Percentiles rank a stretch among this genome's conserved stretches.
phyloP scores from a whole-genome alignment of 2,113 vertebrate genomes.

The Gnathonemus echidnorhynchus region DNA sequence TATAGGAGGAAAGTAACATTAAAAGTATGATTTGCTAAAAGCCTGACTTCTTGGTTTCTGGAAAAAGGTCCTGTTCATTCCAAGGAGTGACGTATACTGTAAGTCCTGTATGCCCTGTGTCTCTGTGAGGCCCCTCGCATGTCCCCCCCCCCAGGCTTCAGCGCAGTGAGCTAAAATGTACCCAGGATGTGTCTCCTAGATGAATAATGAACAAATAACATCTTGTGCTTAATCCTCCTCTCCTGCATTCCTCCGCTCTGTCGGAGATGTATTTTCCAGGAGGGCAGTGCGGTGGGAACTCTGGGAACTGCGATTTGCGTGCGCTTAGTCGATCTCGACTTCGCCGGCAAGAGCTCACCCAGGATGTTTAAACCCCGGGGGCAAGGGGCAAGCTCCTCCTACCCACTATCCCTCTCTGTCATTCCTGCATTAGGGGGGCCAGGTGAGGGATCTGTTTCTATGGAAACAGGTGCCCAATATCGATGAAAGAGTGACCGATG shows the following conservation, averaged over 20 bases:
- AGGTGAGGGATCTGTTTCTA: neutral
- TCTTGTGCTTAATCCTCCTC: neutral
- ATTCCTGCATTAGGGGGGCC: neutral
- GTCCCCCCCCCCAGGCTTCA: too few species aligned
- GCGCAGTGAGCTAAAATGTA: neutral
- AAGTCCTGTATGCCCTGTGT: neutral
- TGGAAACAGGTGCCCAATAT: neutral
- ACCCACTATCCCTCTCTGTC: neutral
- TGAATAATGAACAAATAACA: neutral
- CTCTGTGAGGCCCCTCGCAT: neutral
- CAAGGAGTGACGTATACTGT: neutral
- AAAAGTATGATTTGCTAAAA: neutral
- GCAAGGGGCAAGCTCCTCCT: neutral
- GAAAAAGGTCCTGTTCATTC: neutral
- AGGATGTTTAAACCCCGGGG: too few species aligned
- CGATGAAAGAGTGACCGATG: neutral
- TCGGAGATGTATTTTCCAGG: conserved; percentile 7
- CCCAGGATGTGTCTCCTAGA: neutral
- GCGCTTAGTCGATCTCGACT: neutral
- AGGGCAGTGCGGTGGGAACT: neutral
- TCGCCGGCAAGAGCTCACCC: neutral
- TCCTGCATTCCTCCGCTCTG: neutral
- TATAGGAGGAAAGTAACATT: neutral
- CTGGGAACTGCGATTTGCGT: neutral
- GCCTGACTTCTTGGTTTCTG: neutral